These are phyloP conservation scores for Sesia apiformis DNA, from an alignment of 2,888 invertebrate species.

Conservation along the genomic window DNA sequence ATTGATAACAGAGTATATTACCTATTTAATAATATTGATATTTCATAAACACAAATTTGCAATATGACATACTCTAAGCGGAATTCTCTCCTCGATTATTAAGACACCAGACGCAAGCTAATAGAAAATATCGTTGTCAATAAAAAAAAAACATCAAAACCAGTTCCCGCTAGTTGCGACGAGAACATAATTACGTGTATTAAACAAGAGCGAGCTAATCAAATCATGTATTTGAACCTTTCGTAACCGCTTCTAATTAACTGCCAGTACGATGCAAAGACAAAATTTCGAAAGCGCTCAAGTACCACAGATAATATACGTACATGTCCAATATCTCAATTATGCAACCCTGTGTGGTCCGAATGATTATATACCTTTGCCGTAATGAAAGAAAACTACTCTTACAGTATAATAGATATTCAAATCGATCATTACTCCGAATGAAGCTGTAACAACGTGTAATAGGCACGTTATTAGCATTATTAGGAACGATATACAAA, in stretches of 20 bases:
- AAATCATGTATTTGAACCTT: conserved; percentile 32
- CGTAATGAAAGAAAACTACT: conserved; percentile 42
- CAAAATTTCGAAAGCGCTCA: conserved; percentile 22
- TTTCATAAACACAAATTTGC: no score
- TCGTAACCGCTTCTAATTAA: conserved; percentile 40
- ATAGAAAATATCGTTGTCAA: no score
- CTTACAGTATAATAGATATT: conserved; percentile 51
- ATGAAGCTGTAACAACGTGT: conserved; percentile 52
- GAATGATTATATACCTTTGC: conserved; percentile 41
- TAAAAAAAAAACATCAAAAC: neutral
- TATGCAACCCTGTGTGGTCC: conserved; percentile 61
- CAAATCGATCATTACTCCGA: conserved; percentile 56
- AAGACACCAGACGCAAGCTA: no score
- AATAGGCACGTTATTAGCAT: conserved; percentile 60
- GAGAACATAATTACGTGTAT: conserved; percentile 45
- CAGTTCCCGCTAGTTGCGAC: conserved; percentile 15
- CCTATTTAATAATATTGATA: no score
- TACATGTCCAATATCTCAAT: conserved; percentile 61
- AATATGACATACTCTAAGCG: no score
- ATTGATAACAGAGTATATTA: no score
- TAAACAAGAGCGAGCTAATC: conserved; percentile 48
- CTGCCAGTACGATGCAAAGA: conserved; percentile 15
- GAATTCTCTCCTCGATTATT: no score
- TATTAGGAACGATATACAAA: conserved; percentile 25
- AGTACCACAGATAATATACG: conserved; percentile 20